These are phyloP conservation scores for Zoroaster sp. DNA, from an alignment of 53 echinoderm and acorn worm genomes.

Conservation along the genomic window DNA sequence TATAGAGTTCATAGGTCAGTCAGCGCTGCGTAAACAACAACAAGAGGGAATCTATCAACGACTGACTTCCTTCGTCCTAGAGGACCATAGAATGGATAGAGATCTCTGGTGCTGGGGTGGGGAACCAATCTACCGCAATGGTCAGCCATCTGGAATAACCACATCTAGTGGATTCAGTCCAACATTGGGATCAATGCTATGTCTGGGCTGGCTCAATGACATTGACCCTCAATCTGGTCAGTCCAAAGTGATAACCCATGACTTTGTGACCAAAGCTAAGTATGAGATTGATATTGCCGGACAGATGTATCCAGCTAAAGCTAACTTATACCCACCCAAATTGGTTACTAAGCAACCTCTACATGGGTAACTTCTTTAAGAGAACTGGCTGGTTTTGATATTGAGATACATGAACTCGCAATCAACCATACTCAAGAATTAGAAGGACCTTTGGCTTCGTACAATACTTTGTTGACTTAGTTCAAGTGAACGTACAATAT, in stretches of 20 bases:
- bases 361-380: slow-evolving; percentile 35
- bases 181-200: slow-evolving; percentile 72
- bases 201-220: slow-evolving; percentile 88
- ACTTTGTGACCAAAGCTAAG: slow-evolving; percentile 66
- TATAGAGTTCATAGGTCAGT: slow-evolving; percentile 81
- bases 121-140: slow-evolving; percentile 85
- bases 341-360: slow-evolving; percentile 54
- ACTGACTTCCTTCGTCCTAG: slow-evolving; percentile 75
- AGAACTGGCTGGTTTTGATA: neutral
- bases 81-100: slow-evolving; percentile 81
- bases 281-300: slow-evolving; percentile 76
- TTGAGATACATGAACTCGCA: too few species aligned
- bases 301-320: slow-evolving; percentile 70
- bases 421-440: too few species aligned
- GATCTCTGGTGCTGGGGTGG: slow-evolving; percentile 85
- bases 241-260: slow-evolving; percentile 58
- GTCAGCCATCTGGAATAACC: slow-evolving; percentile 72
- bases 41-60: slow-evolving; percentile 68
- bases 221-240: slow-evolving; percentile 52
- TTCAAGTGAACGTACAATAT: too few species aligned
- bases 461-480: too few species aligned
- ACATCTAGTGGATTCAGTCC: slow-evolving; percentile 83
- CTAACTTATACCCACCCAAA: slow-evolving; percentile 66
- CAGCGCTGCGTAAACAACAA: slow-evolving; percentile 71
- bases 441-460: too few species aligned